Evolutionary conservation across 23 tunicate species (phyloP).

Genomic region (Clavelina lepadiformis): DNA sequence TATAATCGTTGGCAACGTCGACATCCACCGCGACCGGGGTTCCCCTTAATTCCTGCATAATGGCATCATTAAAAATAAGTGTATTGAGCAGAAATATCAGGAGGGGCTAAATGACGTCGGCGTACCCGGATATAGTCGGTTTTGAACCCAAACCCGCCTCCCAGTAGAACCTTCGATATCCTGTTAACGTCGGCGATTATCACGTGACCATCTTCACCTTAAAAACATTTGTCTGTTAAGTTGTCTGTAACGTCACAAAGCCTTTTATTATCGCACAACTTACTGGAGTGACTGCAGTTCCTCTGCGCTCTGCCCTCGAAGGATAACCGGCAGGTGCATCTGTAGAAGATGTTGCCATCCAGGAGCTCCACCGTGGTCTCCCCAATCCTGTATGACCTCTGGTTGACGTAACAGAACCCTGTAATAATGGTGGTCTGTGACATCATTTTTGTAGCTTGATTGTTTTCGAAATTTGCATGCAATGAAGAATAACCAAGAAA

Average conservation of each 20-base stretch:
- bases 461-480: no score
- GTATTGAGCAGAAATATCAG: background rate
- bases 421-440: no score
- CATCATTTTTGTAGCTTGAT: no score
- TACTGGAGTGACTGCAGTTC: slow-evolving; percentile 43
- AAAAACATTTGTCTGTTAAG: background rate
- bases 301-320: background rate
- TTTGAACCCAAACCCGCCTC: slow-evolving; percentile 48
- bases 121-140: slow-evolving; percentile 41
- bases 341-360: slow-evolving; percentile 21
- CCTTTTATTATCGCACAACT: no score
- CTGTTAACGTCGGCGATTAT: slow-evolving; percentile 44
- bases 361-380: slow-evolving; percentile 35
- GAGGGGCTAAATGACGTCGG: background rate
- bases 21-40: slow-evolving; percentile 73
- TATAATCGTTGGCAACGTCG: slow-evolving; percentile 44
- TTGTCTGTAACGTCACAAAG: no score
- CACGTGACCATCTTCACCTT: slow-evolving; percentile 78
- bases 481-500: no score
- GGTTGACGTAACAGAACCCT: slow-evolving; percentile 15
- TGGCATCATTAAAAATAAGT: slow-evolving; percentile 1
- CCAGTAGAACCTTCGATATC: slow-evolving; percentile 46
- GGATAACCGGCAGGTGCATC: slow-evolving; percentile 30
- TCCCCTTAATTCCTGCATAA: slow-evolving; percentile 57
- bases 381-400: slow-evolving; percentile 31